Conservation (phyloP, 2,113 vertebrate genomes). For the Macheiramphus alcinus region DNA sequence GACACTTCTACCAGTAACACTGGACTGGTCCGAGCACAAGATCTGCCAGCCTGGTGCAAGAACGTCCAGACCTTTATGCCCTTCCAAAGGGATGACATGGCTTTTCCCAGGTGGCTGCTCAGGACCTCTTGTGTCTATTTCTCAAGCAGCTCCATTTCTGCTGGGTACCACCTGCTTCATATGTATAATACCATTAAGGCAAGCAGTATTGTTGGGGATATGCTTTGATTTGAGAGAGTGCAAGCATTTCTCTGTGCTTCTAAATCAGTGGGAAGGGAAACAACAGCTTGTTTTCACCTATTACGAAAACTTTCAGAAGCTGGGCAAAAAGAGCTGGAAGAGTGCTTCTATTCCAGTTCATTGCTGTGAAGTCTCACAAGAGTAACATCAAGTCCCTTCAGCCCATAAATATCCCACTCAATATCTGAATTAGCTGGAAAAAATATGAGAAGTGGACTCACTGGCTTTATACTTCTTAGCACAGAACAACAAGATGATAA, state of each 20-base stretch:
- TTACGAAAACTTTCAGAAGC: not conserved
- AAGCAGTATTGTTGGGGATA: too few species aligned
- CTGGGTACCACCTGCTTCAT: not conserved
- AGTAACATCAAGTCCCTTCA: not conserved
- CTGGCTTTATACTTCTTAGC: not conserved
- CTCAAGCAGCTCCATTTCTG: not conserved
- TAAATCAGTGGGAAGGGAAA: not conserved
- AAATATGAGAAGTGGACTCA: not conserved
- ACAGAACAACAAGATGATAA: not conserved
- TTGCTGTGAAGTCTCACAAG: not conserved
- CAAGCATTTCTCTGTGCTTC: not conserved
- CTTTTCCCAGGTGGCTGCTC: not conserved
- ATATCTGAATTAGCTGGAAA: not conserved
- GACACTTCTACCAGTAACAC: not conserved
- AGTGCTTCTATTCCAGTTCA: not conserved
- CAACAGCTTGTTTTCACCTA: not conserved
- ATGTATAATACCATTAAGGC: not conserved
- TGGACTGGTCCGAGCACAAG: not conserved
- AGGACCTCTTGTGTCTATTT: not conserved
- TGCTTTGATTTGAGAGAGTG: not conserved
- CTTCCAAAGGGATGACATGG: not conserved
- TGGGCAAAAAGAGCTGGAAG: not conserved
- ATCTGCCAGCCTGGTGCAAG: not conserved
- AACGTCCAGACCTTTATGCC: not conserved
- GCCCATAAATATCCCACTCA: not conserved